A percentile compares a stretch with the other conserved stretches of the same genome.
Conservation (phyloP, 2,888 invertebrate species). For the Cylloceria caligata region DNA sequence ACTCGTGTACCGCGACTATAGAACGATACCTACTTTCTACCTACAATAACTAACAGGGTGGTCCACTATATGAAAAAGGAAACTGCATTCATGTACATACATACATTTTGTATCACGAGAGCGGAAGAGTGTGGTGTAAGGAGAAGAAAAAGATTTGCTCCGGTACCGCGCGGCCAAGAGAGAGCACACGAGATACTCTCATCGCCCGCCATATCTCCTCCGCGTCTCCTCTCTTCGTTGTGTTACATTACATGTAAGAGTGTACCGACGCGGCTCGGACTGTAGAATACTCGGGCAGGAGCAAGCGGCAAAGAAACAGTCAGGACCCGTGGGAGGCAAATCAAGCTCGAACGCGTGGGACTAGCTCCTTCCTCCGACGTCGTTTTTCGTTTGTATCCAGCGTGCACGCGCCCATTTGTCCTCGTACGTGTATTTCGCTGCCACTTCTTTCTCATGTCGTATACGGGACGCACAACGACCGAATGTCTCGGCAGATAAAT, state of each 20-base stretch:
- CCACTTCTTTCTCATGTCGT: conserved; percentile 63
- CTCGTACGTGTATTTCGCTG: conserved; percentile 68
- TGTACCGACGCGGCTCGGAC: conserved; percentile 22
- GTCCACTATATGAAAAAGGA: conserved; percentile 75
- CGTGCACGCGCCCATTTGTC: conserved; percentile 75
- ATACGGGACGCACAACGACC: neutral
- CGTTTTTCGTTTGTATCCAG: conserved; percentile 37
- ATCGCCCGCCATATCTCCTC: conserved; percentile 31
- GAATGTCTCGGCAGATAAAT: neutral
- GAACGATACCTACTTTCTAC: conserved; percentile 30
- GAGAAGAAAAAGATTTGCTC: conserved; percentile 47
- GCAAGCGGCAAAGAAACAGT: conserved; percentile 48
- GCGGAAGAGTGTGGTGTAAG: conserved; percentile 62
- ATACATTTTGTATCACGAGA: conserved; percentile 74
- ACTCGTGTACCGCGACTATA: neutral
- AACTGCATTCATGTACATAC: conserved; percentile 75
- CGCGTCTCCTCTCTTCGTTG: conserved; percentile 24
- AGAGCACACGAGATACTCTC: no score
- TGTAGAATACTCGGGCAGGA: conserved; percentile 35
- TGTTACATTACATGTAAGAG: conserved; percentile 30
- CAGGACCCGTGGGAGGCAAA: conserved; percentile 76
- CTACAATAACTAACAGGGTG: conserved; percentile 70
- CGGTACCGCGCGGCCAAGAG: conserved; percentile 49
- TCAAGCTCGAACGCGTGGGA: conserved; percentile 74
- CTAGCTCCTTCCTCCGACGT: conserved; percentile 50